Conservation (phyloP, 2,113 vertebrate species). For the Himantopus leucocephalus region DNA sequence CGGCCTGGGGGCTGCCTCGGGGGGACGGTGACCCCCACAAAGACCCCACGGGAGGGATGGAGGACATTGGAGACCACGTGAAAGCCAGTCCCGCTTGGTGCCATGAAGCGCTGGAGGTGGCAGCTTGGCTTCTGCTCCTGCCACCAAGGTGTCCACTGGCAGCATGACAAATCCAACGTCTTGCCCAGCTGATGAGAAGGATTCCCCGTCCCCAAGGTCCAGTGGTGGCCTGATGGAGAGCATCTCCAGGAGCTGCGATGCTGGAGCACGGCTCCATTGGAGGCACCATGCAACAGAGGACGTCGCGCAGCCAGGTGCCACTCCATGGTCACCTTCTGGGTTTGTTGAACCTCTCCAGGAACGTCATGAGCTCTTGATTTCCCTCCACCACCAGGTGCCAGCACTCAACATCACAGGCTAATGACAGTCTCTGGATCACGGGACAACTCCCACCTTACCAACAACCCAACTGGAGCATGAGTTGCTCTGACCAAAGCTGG, state of each 20-base stretch:
- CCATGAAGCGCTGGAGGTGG: not conserved
- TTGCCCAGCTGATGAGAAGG: not conserved
- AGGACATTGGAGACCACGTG: not conserved
- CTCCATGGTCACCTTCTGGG: not conserved
- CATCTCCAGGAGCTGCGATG: accelerated
- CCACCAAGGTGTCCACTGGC: not conserved
- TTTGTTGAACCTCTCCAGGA: not conserved
- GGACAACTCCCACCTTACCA: not conserved
- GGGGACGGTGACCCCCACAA: not conserved
- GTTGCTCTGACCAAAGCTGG: not conserved
- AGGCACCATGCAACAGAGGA: not conserved
- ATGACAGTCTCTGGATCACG: accelerated
- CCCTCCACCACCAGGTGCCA: not conserved
- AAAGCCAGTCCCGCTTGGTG: not conserved
- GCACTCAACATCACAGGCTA: accelerated
- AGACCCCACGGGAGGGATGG: not conserved
- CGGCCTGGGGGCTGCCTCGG: not conserved
- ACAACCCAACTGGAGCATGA: not conserved
- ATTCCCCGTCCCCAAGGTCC: not conserved
- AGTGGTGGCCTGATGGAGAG: not conserved
- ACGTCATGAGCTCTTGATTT: not conserved
- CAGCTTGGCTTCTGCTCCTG: not conserved
- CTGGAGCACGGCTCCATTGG: not conserved
- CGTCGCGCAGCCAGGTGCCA: accelerated
- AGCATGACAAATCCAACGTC: not conserved